phyloP scores from a whole-genome alignment of 2,113 vertebrate genomes.

The Poeciliopsis turrubarensis region DNA sequence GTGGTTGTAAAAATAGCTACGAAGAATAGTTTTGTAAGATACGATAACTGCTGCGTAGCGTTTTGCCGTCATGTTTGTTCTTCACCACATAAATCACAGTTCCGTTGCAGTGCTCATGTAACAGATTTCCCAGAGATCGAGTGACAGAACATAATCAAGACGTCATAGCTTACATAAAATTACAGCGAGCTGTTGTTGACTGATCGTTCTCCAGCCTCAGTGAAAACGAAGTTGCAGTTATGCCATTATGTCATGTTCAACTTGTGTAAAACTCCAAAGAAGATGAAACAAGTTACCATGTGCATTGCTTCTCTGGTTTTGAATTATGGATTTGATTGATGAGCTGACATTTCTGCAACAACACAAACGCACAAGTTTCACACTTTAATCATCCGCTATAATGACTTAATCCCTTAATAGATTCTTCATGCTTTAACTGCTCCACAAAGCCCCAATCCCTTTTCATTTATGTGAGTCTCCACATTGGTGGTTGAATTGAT shows the following conservation, averaged over 20 bases:
- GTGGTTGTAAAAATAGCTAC: neutral
- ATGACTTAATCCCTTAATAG: neutral
- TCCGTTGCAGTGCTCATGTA: neutral
- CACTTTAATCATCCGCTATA: neutral
- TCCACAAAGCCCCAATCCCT: neutral
- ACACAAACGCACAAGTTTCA: too few species aligned
- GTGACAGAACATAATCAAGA: neutral
- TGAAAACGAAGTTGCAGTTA: neutral
- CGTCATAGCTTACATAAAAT: neutral
- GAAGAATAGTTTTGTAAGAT: neutral
- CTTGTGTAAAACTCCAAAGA: neutral
- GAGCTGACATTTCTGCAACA: neutral
- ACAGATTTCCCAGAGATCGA: neutral
- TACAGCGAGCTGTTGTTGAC: neutral
- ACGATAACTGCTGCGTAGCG: neutral
- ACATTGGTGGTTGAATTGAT: slow-evolving; percentile 48
- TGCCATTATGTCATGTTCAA: neutral
- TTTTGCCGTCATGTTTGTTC: neutral
- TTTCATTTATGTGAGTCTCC: slow-evolving; percentile 35
- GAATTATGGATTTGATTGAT: neutral
- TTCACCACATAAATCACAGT: neutral
- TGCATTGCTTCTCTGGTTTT: neutral
- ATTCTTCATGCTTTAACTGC: slow-evolving; percentile 11
- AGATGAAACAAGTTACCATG: neutral
- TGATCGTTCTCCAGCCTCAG: neutral